Conservation (phyloP, 1,140 invertebrate genomes). For the Panagrolaimus sp. region DNA sequence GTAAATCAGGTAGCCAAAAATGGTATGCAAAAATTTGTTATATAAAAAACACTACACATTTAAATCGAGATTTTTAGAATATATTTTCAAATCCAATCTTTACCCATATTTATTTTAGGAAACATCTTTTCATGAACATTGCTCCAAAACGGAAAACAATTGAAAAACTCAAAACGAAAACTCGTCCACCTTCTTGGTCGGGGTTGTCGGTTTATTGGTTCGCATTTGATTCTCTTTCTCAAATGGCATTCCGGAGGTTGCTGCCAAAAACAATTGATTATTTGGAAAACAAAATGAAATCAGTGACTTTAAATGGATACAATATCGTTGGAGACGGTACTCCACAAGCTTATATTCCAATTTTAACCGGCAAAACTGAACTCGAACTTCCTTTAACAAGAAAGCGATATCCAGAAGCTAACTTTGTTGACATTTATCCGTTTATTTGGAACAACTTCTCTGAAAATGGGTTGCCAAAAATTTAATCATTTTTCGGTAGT, state of each 20-base stretch:
- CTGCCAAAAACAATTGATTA: slow-evolving; percentile 76
- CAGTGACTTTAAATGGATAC: slow-evolving; percentile 67
- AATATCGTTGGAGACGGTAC: slow-evolving; percentile 81
- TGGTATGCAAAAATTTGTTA: slow-evolving; percentile 2
- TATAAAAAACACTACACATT: neutral
- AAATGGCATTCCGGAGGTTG: slow-evolving; percentile 77
- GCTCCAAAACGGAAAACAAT: slow-evolving; percentile 16
- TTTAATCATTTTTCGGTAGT: too few relatives aligned
- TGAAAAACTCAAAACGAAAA: slow-evolving; percentile 4
- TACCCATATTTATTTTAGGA: neutral
- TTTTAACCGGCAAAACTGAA: slow-evolving; percentile 79
- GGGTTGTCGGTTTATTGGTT: slow-evolving; percentile 77
- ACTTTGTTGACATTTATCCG: slow-evolving; percentile 71
- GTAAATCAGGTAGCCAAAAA: neutral
- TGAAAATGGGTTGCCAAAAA: slow-evolving; percentile 66
- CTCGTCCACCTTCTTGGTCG: slow-evolving; percentile 45
- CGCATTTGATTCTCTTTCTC: slow-evolving; percentile 82
- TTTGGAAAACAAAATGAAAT: slow-evolving; percentile 68
- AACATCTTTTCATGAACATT: slow-evolving; percentile 23
- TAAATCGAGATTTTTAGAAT: neutral
- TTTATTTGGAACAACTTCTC: slow-evolving; percentile 62
- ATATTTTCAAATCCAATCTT: neutral
- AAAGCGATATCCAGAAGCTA: slow-evolving; percentile 69
- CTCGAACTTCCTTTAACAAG: slow-evolving; percentile 70
- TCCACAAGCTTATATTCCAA: slow-evolving; percentile 81